Evolutionary conservation across 2,888 invertebrate genomes (phyloP).

Genomic region (Pantelozetes paolii): DNA sequence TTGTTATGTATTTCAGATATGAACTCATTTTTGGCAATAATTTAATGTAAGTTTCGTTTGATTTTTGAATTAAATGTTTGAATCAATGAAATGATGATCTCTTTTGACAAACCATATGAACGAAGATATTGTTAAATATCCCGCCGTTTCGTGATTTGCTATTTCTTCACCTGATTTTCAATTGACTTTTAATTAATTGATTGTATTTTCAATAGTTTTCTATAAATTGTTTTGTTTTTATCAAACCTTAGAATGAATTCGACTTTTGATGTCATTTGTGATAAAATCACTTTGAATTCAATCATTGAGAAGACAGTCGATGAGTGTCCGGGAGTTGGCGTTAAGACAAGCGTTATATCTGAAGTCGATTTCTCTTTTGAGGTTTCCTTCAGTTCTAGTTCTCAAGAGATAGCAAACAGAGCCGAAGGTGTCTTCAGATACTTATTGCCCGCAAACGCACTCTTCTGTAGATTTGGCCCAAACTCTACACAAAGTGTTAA

Average conservation of each 20-base stretch:
- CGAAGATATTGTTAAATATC: constrained; percentile 19
- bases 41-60: not conserved
- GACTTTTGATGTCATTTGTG: not conserved
- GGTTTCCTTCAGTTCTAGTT: not conserved
- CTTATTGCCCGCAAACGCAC: not conserved
- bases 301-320: constrained; percentile 2
- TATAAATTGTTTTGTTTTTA: not conserved
- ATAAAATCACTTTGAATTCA: not conserved
- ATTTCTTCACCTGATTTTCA: constrained; percentile 35
- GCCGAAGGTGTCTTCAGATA: constrained; percentile 1
- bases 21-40: not conserved
- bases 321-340: not conserved
- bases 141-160: constrained; percentile 25
- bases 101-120: not conserved
- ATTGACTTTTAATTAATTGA: not conserved
- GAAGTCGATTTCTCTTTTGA: not conserved
- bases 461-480: not conserved
- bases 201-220: not conserved
- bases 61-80: too few species aligned
- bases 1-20: not conserved
- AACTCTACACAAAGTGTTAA: constrained; percentile 2
- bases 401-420: not conserved
- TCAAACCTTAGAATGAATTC: not conserved
- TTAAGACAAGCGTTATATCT: not conserved
- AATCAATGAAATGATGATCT: too few species aligned